Base-by-base conservation (phyloP, 2,888 invertebrate species). In the Anagyrus pseudococci region DNA sequence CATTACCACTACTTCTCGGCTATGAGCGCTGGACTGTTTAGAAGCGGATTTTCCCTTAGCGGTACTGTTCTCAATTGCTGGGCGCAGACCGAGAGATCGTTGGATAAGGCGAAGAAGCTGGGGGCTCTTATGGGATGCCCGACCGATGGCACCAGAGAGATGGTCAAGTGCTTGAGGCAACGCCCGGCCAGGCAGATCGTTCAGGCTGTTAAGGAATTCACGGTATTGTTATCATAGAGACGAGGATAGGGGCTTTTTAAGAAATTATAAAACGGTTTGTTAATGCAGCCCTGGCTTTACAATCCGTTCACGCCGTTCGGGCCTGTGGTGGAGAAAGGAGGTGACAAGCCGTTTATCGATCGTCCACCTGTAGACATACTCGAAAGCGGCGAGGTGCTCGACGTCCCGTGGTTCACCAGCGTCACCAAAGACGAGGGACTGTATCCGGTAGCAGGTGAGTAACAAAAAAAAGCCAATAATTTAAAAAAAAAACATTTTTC, bases 261-360 rank as follows among this genome's bases (percentile, higher is more conserved):
- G 10, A 29, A 29, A 29, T 29, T 29, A n/a, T n/a, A n/a, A n/a
- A n/a, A n/a, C n/a, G n/a, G n/a, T n/a, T n/a, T n/a, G n/a, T n/a
- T n/a, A n/a, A n/a, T 47, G 2, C 17, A 85, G 85, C 83, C 84
- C 20, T 86, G 84, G 82, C 77, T 87, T 19, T 88, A 88, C 72
- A 86, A 87, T 76, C 86, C 91, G 63, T 90, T 89, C 75, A 85
- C 89, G 0, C 88, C 90, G 0, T 91, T 92, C 75, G 89, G 87
- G 0, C 89, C 91, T 0, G 89, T 89, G 0, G 82, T 88, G 0
- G 92, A 92, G 70, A 76, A 74, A 33, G 81, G 79, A 69, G 77
- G 82, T 1, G 81, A 85, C 19, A 82, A 85, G 22, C 85, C 89
- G 0, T 88, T 92, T 77, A 78, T 93, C 10, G 83, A 84, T 0